Evolutionary conservation across 1,140 invertebrate genomes (phyloP).

Genomic region (Cheumatopsyche charites): DNA sequence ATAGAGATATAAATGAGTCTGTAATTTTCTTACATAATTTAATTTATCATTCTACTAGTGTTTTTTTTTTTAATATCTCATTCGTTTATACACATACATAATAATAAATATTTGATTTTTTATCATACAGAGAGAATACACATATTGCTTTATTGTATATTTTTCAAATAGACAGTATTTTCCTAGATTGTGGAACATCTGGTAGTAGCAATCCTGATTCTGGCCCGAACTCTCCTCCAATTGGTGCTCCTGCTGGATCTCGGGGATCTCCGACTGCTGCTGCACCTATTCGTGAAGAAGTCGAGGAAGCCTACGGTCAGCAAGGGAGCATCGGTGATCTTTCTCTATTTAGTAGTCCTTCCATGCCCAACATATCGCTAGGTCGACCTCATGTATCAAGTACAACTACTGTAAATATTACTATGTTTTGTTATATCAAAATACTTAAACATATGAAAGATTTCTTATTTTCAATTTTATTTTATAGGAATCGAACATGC

Average conservation of each 20-base stretch:
- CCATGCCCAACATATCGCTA: constrained; percentile 94
- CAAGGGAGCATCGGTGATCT: constrained; percentile 58
- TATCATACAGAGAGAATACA: too few species aligned
- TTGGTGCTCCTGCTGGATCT: constrained; percentile 59
- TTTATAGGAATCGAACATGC: constrained; percentile 60
- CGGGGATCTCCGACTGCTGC: constrained; percentile 59
- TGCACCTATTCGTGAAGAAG: constrained; percentile 75
- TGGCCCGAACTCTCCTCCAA: constrained; percentile 81
- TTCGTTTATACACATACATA: too few species aligned
- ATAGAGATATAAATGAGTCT: too few species aligned
- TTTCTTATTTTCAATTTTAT: constrained; percentile 29
- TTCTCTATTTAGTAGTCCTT: constrained; percentile 90
- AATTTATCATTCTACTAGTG: too few species aligned
- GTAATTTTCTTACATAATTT: too few species aligned
- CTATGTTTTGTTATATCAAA: not conserved
- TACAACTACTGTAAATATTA: constrained; percentile 50
- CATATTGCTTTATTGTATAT: too few species aligned
- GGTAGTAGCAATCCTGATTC: constrained; percentile 77
- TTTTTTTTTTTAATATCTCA: too few species aligned
- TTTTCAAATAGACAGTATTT: not conserved
- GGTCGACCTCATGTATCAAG: constrained; percentile 76
- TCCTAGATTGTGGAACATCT: constrained; percentile 62
- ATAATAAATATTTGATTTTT: too few species aligned
- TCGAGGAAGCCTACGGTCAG: constrained; percentile 55
- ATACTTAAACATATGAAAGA: not conserved